phyloP scores from a whole-genome alignment of 2,113 vertebrate species.

The Ginglymostoma cirratum region DNA sequence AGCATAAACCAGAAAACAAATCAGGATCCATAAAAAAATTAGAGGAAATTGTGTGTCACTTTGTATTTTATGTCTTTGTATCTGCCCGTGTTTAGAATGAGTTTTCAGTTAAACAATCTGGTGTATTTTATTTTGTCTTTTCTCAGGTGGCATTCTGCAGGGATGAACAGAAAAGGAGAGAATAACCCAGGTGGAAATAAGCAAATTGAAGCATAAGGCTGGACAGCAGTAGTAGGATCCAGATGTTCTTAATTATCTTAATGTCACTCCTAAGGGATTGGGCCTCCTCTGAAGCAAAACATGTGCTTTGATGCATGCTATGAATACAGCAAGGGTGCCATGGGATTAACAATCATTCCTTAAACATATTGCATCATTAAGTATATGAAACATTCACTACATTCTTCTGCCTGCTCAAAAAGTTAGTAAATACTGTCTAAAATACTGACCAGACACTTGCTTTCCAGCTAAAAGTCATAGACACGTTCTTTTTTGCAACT shows the following conservation, averaged over 20 bases:
- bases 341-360: not conserved
- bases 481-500: not conserved
- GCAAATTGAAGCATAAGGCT: not conserved
- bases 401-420: not conserved
- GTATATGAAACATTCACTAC: not conserved
- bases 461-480: not conserved
- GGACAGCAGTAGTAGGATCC: not conserved
- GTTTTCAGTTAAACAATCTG: not conserved
- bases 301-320: not conserved
- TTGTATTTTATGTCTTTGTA: not conserved
- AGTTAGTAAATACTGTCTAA: not conserved
- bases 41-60: not conserved
- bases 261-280: not conserved
- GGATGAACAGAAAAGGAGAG: not conserved
- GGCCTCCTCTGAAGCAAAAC: not conserved
- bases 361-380: not conserved
- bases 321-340: not conserved
- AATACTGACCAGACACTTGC: not conserved
- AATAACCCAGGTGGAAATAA: not conserved
- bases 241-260: not conserved
- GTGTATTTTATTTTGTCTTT: not conserved
- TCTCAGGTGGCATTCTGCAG: not conserved
- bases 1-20: not conserved
- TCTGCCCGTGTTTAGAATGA: not conserved
- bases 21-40: not conserved